Conservation (phyloP, 2,113 vertebrate genomes). For the Plectropomus leopardus region DNA sequence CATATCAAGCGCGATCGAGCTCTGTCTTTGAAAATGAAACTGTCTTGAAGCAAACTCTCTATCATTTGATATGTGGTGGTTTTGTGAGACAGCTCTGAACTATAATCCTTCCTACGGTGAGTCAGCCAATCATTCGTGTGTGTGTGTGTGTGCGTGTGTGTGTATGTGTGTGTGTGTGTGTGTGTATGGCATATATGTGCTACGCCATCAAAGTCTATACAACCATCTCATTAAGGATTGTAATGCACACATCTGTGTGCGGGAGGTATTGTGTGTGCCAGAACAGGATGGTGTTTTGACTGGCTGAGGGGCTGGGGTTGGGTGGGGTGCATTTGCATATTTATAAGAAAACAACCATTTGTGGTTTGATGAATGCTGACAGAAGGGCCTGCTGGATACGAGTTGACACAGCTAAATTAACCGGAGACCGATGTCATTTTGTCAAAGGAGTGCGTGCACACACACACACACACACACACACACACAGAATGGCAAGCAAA, state of each 20-base stretch:
- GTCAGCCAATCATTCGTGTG: slow-evolving; percentile 17
- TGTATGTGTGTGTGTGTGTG: background rate
- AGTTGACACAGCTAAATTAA: slow-evolving; percentile 72
- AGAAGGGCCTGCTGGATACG: slow-evolving; percentile 63
- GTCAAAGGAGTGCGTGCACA: slow-evolving; percentile 11
- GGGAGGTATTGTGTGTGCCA: slow-evolving; percentile 19
- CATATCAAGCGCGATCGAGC: slow-evolving; percentile 11
- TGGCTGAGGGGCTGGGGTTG: slow-evolving; percentile 52
- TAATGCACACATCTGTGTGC: background rate
- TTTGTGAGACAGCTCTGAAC: slow-evolving; percentile 43
- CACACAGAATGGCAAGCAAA: background rate
- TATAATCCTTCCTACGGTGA: slow-evolving; percentile 33
- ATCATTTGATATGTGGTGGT: slow-evolving; percentile 47
- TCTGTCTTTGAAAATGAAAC: slow-evolving; percentile 37
- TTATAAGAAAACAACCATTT: slow-evolving; percentile 70
- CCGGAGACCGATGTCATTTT: slow-evolving; percentile 57
- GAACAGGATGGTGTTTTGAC: slow-evolving; percentile 53
- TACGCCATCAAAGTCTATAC: too few species aligned
- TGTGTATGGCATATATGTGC: background rate
- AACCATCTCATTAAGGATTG: background rate
- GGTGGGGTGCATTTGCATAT: slow-evolving; percentile 66
- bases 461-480: background rate
- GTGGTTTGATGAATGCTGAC: slow-evolving; percentile 71
- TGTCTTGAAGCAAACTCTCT: slow-evolving; percentile 40
- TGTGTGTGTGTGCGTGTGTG: background rate